Conservation (phyloP, 1,140 invertebrate species). For the Cyrtorhinus lividipennis region DNA sequence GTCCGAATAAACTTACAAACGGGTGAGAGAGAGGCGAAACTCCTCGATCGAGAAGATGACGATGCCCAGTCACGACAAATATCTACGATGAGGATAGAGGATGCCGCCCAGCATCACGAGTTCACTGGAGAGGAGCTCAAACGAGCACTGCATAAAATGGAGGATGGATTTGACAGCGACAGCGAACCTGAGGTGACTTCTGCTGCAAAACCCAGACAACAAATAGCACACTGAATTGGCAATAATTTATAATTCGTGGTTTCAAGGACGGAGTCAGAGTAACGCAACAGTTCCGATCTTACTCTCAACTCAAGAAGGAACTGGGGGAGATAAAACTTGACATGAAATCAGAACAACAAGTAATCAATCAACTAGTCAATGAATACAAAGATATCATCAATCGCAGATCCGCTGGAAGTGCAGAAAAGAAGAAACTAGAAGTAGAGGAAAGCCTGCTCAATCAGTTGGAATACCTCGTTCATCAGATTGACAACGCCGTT, state of each 20-base stretch:
- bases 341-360: slow-evolving; percentile 50
- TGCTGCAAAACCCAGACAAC: too few species aligned
- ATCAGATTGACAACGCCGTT: slow-evolving; percentile 64
- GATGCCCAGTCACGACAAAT: slow-evolving; percentile 24
- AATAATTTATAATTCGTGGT: background rate
- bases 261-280: slow-evolving; percentile 19
- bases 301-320: slow-evolving; percentile 51
- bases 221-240: too few species aligned
- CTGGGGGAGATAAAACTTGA: slow-evolving; percentile 42
- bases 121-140: slow-evolving; percentile 27
- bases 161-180: slow-evolving; percentile 19
- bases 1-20: slow-evolving; percentile 57
- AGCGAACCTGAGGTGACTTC: slow-evolving; percentile 16
- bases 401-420: slow-evolving; percentile 5
- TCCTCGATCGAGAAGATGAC: slow-evolving; percentile 39
- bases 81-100: background rate
- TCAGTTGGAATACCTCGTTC: slow-evolving; percentile 56
- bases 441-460: slow-evolving; percentile 40
- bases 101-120: background rate
- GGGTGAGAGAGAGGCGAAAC: slow-evolving; percentile 55
- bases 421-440: slow-evolving; percentile 18
- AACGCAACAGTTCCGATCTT: slow-evolving; percentile 37
- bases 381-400: slow-evolving; percentile 34
- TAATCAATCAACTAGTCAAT: slow-evolving; percentile 43
- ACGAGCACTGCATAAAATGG: slow-evolving; percentile 28